A percentile compares a stretch with the other conserved stretches of the same genome.
These are phyloP conservation scores for Drosophila ambigua DNA, from an alignment of 1,140 invertebrate genomes.

Conservation along the genomic window DNA sequence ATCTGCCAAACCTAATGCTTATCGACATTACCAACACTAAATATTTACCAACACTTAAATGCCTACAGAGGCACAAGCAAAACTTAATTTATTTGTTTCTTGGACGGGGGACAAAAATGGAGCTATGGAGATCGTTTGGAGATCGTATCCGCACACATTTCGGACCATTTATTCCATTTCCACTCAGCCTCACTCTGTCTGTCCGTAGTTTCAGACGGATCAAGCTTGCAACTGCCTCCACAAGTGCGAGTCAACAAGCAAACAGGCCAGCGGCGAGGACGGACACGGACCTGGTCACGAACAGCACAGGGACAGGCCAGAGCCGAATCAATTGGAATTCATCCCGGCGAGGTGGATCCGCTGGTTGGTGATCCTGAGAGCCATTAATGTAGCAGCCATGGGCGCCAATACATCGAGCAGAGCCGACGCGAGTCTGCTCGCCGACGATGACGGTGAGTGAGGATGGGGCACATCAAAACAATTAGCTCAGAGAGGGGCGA, in stretches of 20 bases:
- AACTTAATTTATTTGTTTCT: too few relatives aligned
- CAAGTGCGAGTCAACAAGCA: not conserved
- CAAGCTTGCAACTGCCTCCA: not conserved
- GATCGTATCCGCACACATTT: too few relatives aligned
- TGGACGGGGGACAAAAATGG: too few relatives aligned
- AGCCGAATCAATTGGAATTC: conserved; percentile 15
- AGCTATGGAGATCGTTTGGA: too few relatives aligned
- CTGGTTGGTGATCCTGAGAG: not conserved
- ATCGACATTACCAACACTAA: too few relatives aligned
- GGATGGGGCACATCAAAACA: not conserved
- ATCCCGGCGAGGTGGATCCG: conserved; percentile 1
- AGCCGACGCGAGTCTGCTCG: conserved; percentile 79
- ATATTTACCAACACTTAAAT: too few relatives aligned
- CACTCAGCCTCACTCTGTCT: too few relatives aligned
- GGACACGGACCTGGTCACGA: too few relatives aligned
- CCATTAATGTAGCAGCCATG: conserved; percentile 75
- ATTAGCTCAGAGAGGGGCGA: conserved; percentile 3
- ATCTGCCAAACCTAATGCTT: too few relatives aligned
- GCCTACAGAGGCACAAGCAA: too few relatives aligned
- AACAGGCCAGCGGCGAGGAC: not conserved
- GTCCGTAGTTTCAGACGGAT: not conserved
- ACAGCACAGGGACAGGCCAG: not conserved
- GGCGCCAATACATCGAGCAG: conserved; percentile 81
- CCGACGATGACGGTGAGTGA: conserved; percentile 78
- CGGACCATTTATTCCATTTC: too few relatives aligned